Evolutionary conservation across 2,888 invertebrate genomes (phyloP), one percentile per base, ranked within the genome.

Genomic region (Scelioninae gen. 2): DNA sequence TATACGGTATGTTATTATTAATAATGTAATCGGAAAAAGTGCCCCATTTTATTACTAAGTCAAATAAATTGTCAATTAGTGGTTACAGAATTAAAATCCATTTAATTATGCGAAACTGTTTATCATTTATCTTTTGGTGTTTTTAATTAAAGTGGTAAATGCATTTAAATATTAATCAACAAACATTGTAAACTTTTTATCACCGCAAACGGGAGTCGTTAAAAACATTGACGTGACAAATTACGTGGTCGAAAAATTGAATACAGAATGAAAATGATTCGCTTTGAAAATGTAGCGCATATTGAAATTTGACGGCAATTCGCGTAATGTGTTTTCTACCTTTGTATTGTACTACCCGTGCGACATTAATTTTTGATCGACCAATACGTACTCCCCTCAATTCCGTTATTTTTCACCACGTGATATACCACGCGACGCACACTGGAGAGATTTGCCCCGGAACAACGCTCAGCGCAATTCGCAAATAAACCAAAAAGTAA

Each of bases 341-440:
- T 37, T 28, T 31, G 41, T 39, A 39, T 57, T 63, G 57, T 63
- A 31, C 15, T 53, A 43, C 55, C 48, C 55, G 55, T 7, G 15
- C 11, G 37, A 28, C 48, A 65, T 72, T 65, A 72, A 65, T 65
- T 60, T 72, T 65, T 72, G 18, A 72, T 72, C 55, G 52, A 43
- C 65, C 53, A 65, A 72, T 65, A 60, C 52, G 22, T 33, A 13
- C 22, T 39, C 46, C 52, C 55, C 55, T 67, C 61, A 37, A 69
- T 65, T 60, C 61, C 48, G 64, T 65, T 74, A 61, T 74, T 69
- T 74, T 69, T 69, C 55, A 74, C 73, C 69, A 74, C 64, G 73
- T 69, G 65, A 69, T 74, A 60, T 15, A 45, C 57, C 67, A 57
- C 67, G 52, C 50, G 45, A 65, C 52, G 43, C 43, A 50, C 22